These are phyloP conservation scores for Ferrisia virgata DNA, from an alignment of 2,888 invertebrate species.

Conservation along the genomic window DNA sequence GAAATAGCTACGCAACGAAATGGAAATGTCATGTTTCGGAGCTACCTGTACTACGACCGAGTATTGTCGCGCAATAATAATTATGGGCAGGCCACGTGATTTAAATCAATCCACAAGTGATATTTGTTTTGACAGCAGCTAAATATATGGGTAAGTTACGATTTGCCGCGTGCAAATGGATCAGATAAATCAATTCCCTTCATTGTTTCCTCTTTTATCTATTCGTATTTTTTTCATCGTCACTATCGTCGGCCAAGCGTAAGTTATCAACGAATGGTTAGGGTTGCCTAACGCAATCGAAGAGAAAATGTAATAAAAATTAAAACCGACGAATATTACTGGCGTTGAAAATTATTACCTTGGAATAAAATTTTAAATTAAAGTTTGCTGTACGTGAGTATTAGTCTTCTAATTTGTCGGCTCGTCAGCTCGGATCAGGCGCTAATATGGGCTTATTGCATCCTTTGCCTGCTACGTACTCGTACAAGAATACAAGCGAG, in stretches of 20 bases:
- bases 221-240: no score
- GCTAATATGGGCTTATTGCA: background rate
- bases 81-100: background rate
- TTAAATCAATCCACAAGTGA: conserved; percentile 17
- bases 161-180: background rate
- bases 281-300: background rate
- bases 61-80: background rate
- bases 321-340: background rate
- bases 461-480: no score
- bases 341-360: background rate
- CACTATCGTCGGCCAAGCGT: background rate
- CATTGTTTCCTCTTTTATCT: background rate
- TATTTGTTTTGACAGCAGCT: conserved; percentile 2
- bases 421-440: background rate
- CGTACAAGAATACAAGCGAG: background rate
- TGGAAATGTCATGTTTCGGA: background rate
- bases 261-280: background rate
- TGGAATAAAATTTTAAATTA: background rate
- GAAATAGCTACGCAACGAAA: background rate
- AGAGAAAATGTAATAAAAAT: background rate
- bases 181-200: background rate
- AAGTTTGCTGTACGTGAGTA: background rate
- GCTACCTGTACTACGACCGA: background rate
- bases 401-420: background rate
- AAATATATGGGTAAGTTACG: background rate